Base-by-base conservation (phyloP, 2,888 invertebrate species). In the Chalcis sispes region DNA sequence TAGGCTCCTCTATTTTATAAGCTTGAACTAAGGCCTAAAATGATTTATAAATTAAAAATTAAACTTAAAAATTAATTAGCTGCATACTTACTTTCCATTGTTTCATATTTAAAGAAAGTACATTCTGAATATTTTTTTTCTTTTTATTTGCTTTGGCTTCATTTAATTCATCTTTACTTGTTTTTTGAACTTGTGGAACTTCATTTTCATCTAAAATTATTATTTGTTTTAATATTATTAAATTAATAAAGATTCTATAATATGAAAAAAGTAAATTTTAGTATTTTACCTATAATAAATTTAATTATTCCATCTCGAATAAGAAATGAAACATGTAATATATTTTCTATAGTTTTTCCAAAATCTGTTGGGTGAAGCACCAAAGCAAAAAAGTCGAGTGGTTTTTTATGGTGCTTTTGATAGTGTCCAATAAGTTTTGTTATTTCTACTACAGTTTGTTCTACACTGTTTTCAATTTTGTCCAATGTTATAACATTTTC, bases 301-400 rank as follows among this genome's bases (percentile, higher is more conserved):
- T 89, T 85, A 0, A 92, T 85, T 73, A 88, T 85, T 0, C 92
- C 92, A 82, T 93, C 93, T 62, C 91, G 86, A 0, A 91, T 89
- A 2, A 93, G 89, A 87, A 93, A 93, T 0, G 93, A 91, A n/a
- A 92, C 89, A 81, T 93, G 90, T 87, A 93, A 91, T 52, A 93
- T 90, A 82, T 93, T 93, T 89, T 93, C 92, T 0, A 93, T 89
- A 32, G 92, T 92, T 67, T 89, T 88, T 1, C 90, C 88, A 89
- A 92, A 93, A 86, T 91, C 90, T 36, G 83, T 82, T 0, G 93
- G 93, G 85, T 93, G 91, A 74, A 93, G 84, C 20, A 92, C 90
- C 10, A 91, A 85, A 81, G 91, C 89, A 86, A 91, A 93, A 85
- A 92, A 93, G 80, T 90, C 90, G 2, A 93, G 86, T 0, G 92